Evolutionary conservation across 2,113 vertebrate species (phyloP), one percentile per base, ranked within the genome.

Genomic region (Calypte anna): DNA sequence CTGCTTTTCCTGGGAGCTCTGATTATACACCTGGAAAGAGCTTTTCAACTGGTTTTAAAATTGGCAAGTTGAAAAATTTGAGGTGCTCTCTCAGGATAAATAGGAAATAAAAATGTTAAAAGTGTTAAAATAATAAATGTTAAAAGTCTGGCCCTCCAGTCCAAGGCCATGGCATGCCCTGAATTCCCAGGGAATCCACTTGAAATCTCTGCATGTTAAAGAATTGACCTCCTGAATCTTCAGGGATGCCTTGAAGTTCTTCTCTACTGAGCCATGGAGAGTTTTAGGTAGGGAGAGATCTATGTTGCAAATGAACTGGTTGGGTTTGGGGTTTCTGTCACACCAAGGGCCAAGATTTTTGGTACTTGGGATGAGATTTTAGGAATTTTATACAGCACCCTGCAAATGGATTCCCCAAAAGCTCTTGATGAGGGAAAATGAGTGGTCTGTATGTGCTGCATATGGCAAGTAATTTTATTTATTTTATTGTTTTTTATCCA

Each of bases 1-100:
- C 8, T 59, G 67, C 43, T 93, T 95, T 91, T 82, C 76, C 63
- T 88, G 54, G 55, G 55, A 76, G 44, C 19, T 40, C 72, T 90
- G 53, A 91, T 92, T 91, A 90, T 85, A 20, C 51, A 46, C 44
- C 64, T 87, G 55, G 77, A 81, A 64, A 33, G 82, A 66, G 24
- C 43, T 94, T 93, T 94, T 81, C 63, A 87, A 66, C 25, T 79
- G 76, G 58, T 94, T 63, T n/a, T 87, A 82, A 91, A 82, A 1
- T 75, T 86, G 61, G 82, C 77, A 89, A 58, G 54, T 15, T 66
- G 67, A 92, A 89, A 36, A 36, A 61, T 79, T 44, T 72, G 46
- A 74, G 68, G 62, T 91, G 38, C 11, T 89, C 6, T 58, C 25
- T 64, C 27, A 87, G 68, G 75, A n/a, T 8, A 91, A 68, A 10